phyloP scores from a whole-genome alignment of 2,888 invertebrate species.

The Hypselothyrea guttata region DNA sequence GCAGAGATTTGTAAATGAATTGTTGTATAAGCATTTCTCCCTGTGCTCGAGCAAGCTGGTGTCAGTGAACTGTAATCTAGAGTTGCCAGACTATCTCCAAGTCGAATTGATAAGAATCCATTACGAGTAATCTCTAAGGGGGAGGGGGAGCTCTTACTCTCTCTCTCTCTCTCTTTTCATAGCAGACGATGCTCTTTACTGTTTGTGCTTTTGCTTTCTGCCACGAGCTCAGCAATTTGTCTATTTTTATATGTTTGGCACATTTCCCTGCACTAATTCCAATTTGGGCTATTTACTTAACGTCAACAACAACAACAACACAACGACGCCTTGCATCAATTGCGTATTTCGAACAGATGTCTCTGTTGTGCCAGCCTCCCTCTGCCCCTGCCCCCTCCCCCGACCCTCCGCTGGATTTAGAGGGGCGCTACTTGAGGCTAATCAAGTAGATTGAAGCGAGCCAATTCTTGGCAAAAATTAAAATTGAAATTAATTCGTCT shows the following conservation, averaged over 20 bases:
- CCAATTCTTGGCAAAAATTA: constrained; percentile 37
- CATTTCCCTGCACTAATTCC: constrained; percentile 64
- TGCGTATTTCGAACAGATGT: constrained; percentile 40
- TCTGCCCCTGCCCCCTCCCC: constrained; percentile 1
- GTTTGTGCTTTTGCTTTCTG: constrained; percentile 9
- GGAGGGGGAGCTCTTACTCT: no score
- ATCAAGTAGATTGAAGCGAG: no score
- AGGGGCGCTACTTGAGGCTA: no score
- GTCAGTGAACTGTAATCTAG: constrained; percentile 23
- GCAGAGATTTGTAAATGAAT: no score
- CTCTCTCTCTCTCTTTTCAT: no score
- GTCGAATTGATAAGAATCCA: not conserved
- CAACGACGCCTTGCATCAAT: constrained; percentile 48
- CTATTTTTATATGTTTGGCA: constrained; percentile 71
- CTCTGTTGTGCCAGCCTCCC: not conserved
- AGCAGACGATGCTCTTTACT: not conserved
- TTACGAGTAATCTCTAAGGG: not conserved
- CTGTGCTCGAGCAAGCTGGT: not conserved
- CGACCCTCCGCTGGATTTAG: no score
- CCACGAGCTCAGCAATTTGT: constrained; percentile 51
- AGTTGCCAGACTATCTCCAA: not conserved
- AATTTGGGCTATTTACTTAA: constrained; percentile 68
- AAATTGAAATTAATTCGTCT: constrained; percentile 29
- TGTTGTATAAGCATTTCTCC: no score
- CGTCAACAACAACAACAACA: constrained; percentile 46